These are phyloP conservation scores for Eriosoma lanigerum DNA, from an alignment of 1,140 invertebrate species.

Conservation along the genomic window DNA sequence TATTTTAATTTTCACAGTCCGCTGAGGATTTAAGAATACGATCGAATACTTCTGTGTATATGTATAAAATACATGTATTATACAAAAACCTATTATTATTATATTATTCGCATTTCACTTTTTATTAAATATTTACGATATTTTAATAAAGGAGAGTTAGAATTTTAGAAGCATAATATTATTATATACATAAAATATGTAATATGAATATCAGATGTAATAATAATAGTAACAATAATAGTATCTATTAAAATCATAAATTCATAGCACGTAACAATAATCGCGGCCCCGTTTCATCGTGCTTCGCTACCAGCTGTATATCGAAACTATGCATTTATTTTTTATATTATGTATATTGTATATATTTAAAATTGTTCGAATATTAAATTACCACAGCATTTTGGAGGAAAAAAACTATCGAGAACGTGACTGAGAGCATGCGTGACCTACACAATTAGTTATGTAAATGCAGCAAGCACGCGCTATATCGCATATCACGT, in stretches of 20 bases:
- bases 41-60: no score
- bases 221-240: not conserved
- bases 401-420: conserved; percentile 15
- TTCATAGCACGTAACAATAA: not conserved
- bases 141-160: no score
- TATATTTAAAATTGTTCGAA: not conserved
- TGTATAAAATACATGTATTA: no score
- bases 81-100: no score
- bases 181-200: not conserved
- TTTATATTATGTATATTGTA: not conserved
- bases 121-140: no score
- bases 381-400: conserved; percentile 25
- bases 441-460: conserved; percentile 48
- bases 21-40: no score
- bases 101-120: no score
- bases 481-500: conserved; percentile 27
- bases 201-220: not conserved
- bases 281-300: not conserved
- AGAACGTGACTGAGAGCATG: conserved; percentile 45
- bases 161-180: no score
- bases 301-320: not conserved
- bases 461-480: conserved; percentile 38
- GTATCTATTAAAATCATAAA: not conserved
- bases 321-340: not conserved
- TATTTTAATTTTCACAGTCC: no score